Evolutionary conservation across 1,140 invertebrate genomes (phyloP), one percentile per base, ranked within the genome.

Genomic region (Ceratina calcarata): DNA sequence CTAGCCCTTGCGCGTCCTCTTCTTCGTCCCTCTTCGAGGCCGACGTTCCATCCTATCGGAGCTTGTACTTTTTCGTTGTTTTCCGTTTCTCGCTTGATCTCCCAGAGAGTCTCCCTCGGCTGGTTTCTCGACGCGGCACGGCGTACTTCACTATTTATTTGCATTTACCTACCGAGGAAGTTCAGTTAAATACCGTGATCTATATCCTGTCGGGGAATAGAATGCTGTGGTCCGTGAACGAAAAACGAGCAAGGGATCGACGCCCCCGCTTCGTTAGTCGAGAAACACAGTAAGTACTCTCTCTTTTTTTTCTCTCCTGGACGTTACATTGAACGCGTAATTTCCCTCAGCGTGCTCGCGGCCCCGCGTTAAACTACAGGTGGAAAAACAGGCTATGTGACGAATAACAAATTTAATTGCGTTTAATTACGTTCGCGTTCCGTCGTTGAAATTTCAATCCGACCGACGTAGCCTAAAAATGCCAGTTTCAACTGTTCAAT

Each of bases 161-260:
- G 75, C 67, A 51, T 62, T 74, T 51, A 24, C 24, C 57, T 51
- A 24, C 24, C 57, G 53, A 10, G 16, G 2, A 53, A 37, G 45
- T 71, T n/a, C 49, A 49, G 57, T 78, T 62, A 51, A 71, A 71
- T 71, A 55, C 57, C 58, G 67, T 62, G 57, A 77, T 69, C 74
- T 75, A 67, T 72, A 61, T 61, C 70, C 70, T 72, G 70, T 72
- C 70, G 18, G 70, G 57, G 57, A 24, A 45, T 72, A 72, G 58
- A 72, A 72, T 72, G 57, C 70, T 32, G 22, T 72, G 37, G 58
- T n/a, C 70, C 70, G 57, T 61, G 62, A 67, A 27, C 27, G 32
- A 66, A 55, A 57, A 65, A 66, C 37, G 71, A 74, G 22, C 13
- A 65, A 20, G n/a, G 53, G 49, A 57, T 70, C 51, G 51, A 18